A percentile compares a stretch with the other conserved stretches of the same genome.
Conservation (phyloP, 2,113 vertebrate genomes). For the Muntiacus reevesi region DNA sequence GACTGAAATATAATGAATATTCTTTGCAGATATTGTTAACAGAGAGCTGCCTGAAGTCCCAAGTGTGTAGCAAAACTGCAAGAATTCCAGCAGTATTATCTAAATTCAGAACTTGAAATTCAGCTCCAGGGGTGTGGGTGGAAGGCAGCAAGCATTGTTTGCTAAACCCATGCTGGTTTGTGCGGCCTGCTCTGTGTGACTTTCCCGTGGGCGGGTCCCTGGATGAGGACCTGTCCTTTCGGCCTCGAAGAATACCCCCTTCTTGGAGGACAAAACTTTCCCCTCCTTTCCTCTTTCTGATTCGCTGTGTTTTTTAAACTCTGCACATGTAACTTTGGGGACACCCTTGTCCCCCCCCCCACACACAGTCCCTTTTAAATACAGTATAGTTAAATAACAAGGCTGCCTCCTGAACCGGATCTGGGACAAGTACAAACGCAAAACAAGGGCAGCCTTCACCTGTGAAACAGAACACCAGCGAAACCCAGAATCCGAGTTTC, state of each 20-base stretch:
- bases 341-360: background rate
- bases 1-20: background rate
- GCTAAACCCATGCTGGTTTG: background rate
- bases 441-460: constrained; percentile 60
- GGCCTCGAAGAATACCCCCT: background rate
- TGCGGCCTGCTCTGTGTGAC: background rate
- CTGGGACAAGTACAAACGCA: constrained; percentile 20
- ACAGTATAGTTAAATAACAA: constrained; percentile 57
- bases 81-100: constrained; percentile 21
- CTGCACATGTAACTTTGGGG: background rate
- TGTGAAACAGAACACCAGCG: constrained; percentile 58
- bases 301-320: background rate
- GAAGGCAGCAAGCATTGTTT: constrained; percentile 2
- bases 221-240: background rate
- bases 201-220: background rate
- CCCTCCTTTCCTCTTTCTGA: background rate
- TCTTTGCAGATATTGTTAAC: background rate
- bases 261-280: background rate
- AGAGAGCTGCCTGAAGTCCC: background rate
- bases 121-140: constrained; percentile 18
- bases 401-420: background rate
- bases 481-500: constrained; percentile 68
- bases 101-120: constrained; percentile 33
- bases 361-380: background rate
- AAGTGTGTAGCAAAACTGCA: background rate